Base-by-base conservation (phyloP, 2,113 vertebrate genomes). In the Mormoops blainvillei region DNA sequence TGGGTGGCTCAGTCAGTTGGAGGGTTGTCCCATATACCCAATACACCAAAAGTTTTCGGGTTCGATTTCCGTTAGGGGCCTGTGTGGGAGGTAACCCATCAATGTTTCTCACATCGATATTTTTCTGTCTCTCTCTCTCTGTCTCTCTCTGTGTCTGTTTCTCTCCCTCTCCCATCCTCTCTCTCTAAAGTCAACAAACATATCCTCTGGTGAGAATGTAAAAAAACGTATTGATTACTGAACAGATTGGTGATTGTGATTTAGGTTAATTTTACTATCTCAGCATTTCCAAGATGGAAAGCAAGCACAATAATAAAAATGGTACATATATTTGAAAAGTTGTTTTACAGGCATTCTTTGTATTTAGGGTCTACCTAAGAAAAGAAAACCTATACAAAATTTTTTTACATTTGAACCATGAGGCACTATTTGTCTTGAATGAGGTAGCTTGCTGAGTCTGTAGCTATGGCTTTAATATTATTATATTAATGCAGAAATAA, bases 401-500 rank as follows among this genome's bases (percentile, higher is more conserved):
- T 14, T 43, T 1, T 78, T 68, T 91, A n/a, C 63, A 67, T 84
- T 86, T 41, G n/a, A 89, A 15, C 4, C 61, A 31, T 61, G 87
- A 77, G 41, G 54, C 8, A 87, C 18, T 54, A 81, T 73, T 93
- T 93, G 74, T 83, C 33, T 76, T 63, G 33, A 87, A 73, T 87
- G 56, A 94, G 22, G n/a, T 73, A 82, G 41, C 24, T 81, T 96
- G 45, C 43, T 91, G 43, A 83, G 16, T 81, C 48, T 91, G 70
- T 87, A 82, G 13, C 19, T 87, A 33, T 89, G 26, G 1, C 9
- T 96, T 83, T 77, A 45, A 67, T 89, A 89, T 83, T 67, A 20
- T 89, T 89, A 78, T 65, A 92, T 65, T 61, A 54, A 87, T n/a
- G 3, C 15, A 96, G 24, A 95, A 96, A 61, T 81, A 70, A 83